These are phyloP conservation scores for Platysteira castanea DNA, from an alignment of 2,113 vertebrate genomes.

Conservation along the genomic window DNA sequence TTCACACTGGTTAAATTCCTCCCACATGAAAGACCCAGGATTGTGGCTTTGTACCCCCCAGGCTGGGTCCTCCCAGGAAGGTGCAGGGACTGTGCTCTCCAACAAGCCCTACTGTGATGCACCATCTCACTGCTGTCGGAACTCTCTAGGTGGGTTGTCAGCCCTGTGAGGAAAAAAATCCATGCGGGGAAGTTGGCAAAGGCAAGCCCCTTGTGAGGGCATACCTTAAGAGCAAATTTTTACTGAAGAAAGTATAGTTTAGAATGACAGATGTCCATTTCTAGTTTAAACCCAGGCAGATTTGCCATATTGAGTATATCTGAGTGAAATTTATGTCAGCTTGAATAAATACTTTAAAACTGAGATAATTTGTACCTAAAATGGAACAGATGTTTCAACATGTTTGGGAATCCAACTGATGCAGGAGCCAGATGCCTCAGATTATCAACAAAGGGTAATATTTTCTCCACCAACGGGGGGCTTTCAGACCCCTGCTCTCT, in stretches of 20 bases:
- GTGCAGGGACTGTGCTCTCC: not conserved
- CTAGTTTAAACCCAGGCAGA: not conserved
- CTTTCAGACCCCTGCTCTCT: not conserved
- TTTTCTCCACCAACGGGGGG: not conserved
- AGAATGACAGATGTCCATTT: not conserved
- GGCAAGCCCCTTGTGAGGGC: not conserved
- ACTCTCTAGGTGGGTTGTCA: not conserved
- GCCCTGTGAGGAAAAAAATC: not conserved
- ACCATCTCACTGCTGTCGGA: not conserved
- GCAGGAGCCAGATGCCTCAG: not conserved
- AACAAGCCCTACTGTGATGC: not conserved
- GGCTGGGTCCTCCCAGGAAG: not conserved
- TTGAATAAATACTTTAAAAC: not conserved
- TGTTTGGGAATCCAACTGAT: not conserved
- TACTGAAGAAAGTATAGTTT: not conserved
- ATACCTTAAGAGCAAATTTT: not conserved
- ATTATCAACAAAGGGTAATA: not conserved
- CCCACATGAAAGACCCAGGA: no score
- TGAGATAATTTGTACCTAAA: not conserved
- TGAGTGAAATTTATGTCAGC: not conserved
- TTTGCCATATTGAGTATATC: not conserved
- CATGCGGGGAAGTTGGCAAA: not conserved
- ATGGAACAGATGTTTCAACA: not conserved
- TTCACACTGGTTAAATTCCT: not conserved
- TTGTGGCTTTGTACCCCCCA: not conserved